These are phyloP conservation scores for Chorisops tibialis DNA, from an alignment of 2,888 invertebrate species.

Conservation along the genomic window DNA sequence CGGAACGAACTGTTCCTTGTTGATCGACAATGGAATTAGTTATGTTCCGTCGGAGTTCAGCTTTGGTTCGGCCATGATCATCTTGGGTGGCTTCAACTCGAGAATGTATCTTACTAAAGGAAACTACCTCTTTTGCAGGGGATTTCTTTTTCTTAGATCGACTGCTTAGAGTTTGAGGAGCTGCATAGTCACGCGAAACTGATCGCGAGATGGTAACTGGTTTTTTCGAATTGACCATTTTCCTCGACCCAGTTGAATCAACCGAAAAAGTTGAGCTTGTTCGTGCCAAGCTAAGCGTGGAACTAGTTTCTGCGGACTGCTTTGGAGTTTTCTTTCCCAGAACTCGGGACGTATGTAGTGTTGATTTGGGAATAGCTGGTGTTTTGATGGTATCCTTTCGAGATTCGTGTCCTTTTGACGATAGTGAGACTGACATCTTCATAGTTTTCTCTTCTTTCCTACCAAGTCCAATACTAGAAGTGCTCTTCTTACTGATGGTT, in stretches of 20 bases:
- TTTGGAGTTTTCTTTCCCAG: slow-evolving; percentile 27
- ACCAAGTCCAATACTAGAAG: neutral
- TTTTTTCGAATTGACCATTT: slow-evolving; percentile 35
- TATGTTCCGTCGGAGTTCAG: slow-evolving; percentile 26
- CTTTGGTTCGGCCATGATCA: neutral
- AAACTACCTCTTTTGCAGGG: slow-evolving; percentile 31
- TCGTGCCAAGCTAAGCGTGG: slow-evolving; percentile 46
- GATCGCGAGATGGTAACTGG: slow-evolving; percentile 35
- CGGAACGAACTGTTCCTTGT: slow-evolving; percentile 59
- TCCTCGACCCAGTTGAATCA: slow-evolving; percentile 44
- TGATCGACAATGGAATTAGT: slow-evolving; percentile 57
- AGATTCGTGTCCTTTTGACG: slow-evolving; percentile 11
- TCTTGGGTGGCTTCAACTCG: slow-evolving; percentile 34
- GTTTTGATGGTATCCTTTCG: neutral
- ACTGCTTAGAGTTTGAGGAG: slow-evolving; percentile 27
- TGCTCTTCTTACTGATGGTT: slow-evolving; percentile 12
- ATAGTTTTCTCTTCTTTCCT: slow-evolving; percentile 29
- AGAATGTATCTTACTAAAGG: slow-evolving; percentile 40
- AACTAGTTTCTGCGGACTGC: slow-evolving; percentile 39
- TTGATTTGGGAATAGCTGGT: slow-evolving; percentile 25
- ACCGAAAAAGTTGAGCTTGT: slow-evolving; percentile 51
- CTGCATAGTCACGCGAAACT: slow-evolving; percentile 26
- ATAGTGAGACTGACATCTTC: slow-evolving; percentile 24
- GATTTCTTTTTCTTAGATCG: slow-evolving; percentile 36
- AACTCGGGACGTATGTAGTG: slow-evolving; percentile 30